Evolutionary conservation across 2,113 vertebrate species (phyloP).

Genomic region (Brevimyrus niger): DNA sequence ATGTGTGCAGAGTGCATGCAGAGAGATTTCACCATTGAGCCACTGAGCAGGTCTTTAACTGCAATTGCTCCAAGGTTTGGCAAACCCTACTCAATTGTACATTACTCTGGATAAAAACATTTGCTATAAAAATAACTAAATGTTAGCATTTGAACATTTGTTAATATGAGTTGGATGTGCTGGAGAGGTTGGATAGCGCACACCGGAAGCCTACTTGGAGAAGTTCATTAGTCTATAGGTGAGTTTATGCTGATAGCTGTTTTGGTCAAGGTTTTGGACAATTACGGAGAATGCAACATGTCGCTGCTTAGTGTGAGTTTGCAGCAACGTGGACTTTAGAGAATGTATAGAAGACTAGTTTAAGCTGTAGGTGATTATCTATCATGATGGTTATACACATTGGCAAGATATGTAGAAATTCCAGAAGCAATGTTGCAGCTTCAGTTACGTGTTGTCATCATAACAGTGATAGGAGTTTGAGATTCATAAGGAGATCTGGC

Average conservation of each 20-base stretch:
- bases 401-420: neutral
- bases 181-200: neutral
- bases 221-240: neutral
- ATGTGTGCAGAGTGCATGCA: neutral
- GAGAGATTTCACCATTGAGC: neutral
- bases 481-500: neutral
- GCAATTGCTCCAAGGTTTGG: neutral
- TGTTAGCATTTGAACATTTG: neutral
- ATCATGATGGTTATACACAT: neutral
- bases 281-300: neutral
- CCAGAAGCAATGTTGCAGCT: neutral
- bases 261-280: neutral
- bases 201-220: neutral
- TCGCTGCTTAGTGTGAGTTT: neutral
- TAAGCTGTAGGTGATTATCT: neutral
- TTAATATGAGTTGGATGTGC: neutral
- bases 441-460: neutral
- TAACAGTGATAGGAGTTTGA: neutral
- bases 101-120: neutral
- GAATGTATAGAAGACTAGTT: neutral
- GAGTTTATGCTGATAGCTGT: neutral
- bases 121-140: neutral
- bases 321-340: neutral
- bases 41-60: neutral
- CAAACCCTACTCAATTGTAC: neutral